A percentile compares a stretch with the other conserved stretches of the same genome.
Evolutionary conservation across 2,797 vertebrate genomes (phyloP).

Genomic region (Acipenser transmontanus): DNA sequence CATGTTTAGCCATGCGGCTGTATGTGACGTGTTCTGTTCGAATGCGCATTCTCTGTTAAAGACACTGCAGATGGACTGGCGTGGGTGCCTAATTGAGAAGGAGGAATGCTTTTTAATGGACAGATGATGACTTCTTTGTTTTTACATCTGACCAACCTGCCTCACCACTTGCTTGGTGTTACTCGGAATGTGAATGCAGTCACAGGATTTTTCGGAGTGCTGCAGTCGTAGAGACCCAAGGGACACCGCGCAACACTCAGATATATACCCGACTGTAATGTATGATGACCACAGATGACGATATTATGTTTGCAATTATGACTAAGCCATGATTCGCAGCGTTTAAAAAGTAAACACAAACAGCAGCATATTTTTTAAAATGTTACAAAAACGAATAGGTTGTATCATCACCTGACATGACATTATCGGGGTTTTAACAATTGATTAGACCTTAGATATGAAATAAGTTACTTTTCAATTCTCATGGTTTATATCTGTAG

Average conservation of each 20-base stretch:
- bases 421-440: too few species aligned
- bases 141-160: constrained; percentile 16
- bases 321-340: constrained; percentile 24
- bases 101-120: neutral
- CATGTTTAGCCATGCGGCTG: too few species aligned
- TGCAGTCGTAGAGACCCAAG: constrained; percentile 2
- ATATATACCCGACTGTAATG: neutral
- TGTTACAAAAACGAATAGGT: too few species aligned
- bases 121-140: constrained; percentile 19
- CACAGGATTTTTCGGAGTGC: constrained; percentile 7
- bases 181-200: constrained; percentile 21
- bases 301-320: constrained; percentile 23
- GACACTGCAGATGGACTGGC: constrained; percentile 5
- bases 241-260: constrained; percentile 6
- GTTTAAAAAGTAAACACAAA: neutral
- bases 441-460: too few species aligned
- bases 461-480: too few species aligned
- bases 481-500: too few species aligned
- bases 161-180: constrained; percentile 1
- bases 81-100: neutral
- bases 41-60: neutral
- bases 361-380: neutral
- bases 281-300: constrained; percentile 14
- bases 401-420: too few species aligned
- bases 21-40: too few species aligned